Base-by-base conservation (phyloP, 1,140 invertebrate species). In the Vanessa atalanta region DNA sequence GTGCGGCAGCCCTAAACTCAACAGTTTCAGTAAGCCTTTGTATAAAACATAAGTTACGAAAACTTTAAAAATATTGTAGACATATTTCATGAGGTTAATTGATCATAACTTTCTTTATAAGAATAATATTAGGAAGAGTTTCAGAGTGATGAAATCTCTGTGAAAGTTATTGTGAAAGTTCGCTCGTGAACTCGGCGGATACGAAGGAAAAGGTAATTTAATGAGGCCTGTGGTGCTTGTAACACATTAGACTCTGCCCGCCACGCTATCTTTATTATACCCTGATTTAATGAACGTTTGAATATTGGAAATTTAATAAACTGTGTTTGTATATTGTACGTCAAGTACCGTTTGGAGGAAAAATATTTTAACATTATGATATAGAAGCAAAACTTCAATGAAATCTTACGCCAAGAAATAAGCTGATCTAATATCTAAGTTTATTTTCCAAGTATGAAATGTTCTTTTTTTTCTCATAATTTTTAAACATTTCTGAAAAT, bases 121-220 rank as follows among this genome's bases (percentile, higher is more conserved):
- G 13, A 55, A 70, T 70, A 73, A 72, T 77, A 76, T 69, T 60
- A 70, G 53, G 67, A 26, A 23, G n/a, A 63, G 48, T 68, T 70
- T 77, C 66, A 53, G 50, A 20, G 23, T 43, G 64, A 67, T 75
- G 73, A 75, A 73, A 70, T 70, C 48, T 72, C 37, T 12, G 48
- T 47, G 23, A 37, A 78, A 72, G 47, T 75, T 78, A 70, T 72
- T 70, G 43, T 70, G 23, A 47, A 78, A 78, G 43, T 78, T 78
- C 65, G 60, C 31, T 57, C 70, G 55, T 65, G 70, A 61, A 15
- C 55, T 23, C 37, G 37, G 23, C 31, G 6, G 31, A 61, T 61
- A 61, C 14, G 9, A 14, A 11, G 23, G 23, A 26, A 51, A 51
- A 51, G 23, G 57, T 23, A 61, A 61, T 61, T 14, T 37, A 37